These are phyloP conservation scores for Drosophila varians DNA, from an alignment of 1,140 invertebrate species.

Conservation along the genomic window DNA sequence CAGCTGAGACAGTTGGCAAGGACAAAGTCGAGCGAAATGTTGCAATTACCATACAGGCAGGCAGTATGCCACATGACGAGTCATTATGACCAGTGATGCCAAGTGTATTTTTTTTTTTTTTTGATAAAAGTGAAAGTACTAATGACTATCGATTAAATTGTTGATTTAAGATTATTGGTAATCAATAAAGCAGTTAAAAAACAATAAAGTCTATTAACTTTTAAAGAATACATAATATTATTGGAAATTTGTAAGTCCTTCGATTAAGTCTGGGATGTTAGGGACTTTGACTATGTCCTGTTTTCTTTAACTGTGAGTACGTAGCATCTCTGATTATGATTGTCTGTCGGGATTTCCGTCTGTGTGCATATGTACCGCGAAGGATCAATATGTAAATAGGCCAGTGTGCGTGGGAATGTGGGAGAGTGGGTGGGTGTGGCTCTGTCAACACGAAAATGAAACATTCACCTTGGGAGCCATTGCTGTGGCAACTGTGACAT, in stretches of 20 bases:
- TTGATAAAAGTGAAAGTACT: background rate
- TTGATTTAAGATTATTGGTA: background rate
- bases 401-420: slow-evolving; percentile 19
- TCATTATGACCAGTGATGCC: slow-evolving; percentile 29
- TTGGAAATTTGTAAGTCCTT: no score
- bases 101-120: no score
- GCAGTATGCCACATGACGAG: slow-evolving; percentile 47
- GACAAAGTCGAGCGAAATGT: slow-evolving; percentile 61
- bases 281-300: no score
- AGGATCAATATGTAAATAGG: slow-evolving; percentile 51
- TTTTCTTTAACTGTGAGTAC: background rate
- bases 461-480: slow-evolving; percentile 79
- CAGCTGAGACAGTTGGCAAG: slow-evolving; percentile 57
- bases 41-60: slow-evolving; percentile 73
- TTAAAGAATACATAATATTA: no score
- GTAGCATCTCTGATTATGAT: slow-evolving; percentile 18
- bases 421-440: slow-evolving; percentile 25
- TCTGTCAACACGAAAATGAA: slow-evolving; percentile 80
- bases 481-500: slow-evolving; percentile 67
- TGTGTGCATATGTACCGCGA: slow-evolving; percentile 11
- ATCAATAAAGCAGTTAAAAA: background rate
- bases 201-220: no score
- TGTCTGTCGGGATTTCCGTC: slow-evolving; percentile 1
- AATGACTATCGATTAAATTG: no score
- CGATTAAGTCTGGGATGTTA: no score